Evolutionary conservation across 2,797 vertebrate species (phyloP).

Genomic region (Tapera naevia): DNA sequence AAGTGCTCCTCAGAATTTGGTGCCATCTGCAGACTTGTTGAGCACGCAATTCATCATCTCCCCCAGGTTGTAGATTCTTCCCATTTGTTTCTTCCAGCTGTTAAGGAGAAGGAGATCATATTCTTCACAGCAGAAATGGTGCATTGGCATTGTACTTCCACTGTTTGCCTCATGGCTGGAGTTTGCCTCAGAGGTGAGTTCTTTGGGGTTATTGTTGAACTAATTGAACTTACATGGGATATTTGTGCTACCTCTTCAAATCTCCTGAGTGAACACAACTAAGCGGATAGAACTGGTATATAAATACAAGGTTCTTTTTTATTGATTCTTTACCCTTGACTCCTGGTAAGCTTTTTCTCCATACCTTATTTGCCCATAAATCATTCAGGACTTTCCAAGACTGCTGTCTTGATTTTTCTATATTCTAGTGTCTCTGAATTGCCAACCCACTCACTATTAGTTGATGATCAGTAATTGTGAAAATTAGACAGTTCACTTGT

Average conservation of each 20-base stretch:
- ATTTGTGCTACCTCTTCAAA: neutral
- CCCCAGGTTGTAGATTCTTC: neutral
- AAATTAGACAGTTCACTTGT: neutral
- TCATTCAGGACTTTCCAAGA: neutral
- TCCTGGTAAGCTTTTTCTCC: neutral
- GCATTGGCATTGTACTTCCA: neutral
- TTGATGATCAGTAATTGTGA: neutral
- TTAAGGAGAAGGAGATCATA: neutral
- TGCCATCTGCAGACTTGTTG: neutral
- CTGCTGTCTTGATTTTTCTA: neutral
- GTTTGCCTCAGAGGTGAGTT: neutral
- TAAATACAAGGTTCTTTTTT: neutral
- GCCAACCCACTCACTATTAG: neutral
- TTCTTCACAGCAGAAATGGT: neutral
- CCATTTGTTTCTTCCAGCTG: neutral
- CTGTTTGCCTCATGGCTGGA: neutral
- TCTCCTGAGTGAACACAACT: neutral
- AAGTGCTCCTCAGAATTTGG: neutral
- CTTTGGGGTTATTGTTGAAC: neutral
- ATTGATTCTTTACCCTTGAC: neutral
- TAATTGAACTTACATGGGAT: neutral
- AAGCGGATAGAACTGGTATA: neutral
- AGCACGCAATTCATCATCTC: neutral
- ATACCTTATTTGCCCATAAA: neutral
- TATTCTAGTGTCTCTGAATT: neutral